phyloP scores from a whole-genome alignment of 2,888 invertebrate genomes.

The Lordiphosa andalusiaca region DNA sequence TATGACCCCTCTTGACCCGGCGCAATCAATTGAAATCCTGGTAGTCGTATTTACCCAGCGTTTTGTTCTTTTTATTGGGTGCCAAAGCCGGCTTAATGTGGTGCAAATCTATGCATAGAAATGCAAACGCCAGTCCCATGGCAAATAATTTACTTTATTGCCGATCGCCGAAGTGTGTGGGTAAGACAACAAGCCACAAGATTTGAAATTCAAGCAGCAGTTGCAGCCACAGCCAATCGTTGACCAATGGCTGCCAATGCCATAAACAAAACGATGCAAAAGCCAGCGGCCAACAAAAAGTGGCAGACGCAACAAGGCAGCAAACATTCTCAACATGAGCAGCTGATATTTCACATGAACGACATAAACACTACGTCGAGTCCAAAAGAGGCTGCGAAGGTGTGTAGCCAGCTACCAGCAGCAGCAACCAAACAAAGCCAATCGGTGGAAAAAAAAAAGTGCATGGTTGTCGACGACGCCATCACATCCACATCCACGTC shows the following conservation, averaged over 20 bases:
- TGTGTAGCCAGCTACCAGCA: conserved; percentile 55
- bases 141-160: conserved; percentile 64
- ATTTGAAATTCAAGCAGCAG: conserved; percentile 72
- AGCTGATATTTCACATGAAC: conserved; percentile 78
- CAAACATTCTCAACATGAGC: conserved; percentile 74
- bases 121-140: conserved; percentile 53
- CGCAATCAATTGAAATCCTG: conserved; percentile 13
- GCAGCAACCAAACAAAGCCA: conserved; percentile 55
- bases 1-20: too few relatives aligned
- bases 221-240: conserved; percentile 31
- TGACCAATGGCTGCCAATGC: conserved; percentile 68
- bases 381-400: conserved; percentile 42
- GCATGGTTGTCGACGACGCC: conserved; percentile 50
- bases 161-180: conserved; percentile 30
- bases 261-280: conserved; percentile 67
- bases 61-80: conserved; percentile 56
- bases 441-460: conserved; percentile 39
- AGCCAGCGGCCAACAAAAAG: conserved; percentile 49
- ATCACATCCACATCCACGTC: conserved; percentile 42
- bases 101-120: conserved; percentile 65
- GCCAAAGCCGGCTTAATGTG: conserved; percentile 54
- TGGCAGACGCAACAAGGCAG: conserved; percentile 72
- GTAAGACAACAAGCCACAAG: conserved; percentile 42
- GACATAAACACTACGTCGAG: conserved; percentile 75
- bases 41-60: conserved; percentile 36